Evolutionary conservation across 2,797 vertebrate species (phyloP).

Genomic region (Falco biarmicus): DNA sequence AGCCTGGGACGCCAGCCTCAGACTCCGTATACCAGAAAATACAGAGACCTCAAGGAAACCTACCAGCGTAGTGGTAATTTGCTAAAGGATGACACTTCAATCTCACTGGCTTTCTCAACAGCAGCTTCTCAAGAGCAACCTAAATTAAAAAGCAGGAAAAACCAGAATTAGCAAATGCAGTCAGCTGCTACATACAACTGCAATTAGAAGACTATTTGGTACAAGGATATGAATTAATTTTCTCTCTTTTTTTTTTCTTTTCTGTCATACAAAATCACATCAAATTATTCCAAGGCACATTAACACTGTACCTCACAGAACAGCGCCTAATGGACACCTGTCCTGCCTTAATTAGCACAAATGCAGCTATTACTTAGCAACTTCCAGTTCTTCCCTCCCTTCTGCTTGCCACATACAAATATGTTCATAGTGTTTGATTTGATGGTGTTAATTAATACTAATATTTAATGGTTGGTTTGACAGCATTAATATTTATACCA

Average conservation of each 20-base stretch:
- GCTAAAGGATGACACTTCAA: conserved; percentile 80
- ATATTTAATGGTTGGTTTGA: conserved; percentile 11
- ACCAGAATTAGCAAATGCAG: conserved; percentile 28
- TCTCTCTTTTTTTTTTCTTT: neutral
- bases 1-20: neutral
- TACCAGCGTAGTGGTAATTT: conserved; percentile 89
- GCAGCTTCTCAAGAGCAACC: conserved; percentile 85
- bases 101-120: conserved; percentile 79
- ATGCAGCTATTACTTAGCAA: neutral
- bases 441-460: conserved; percentile 13
- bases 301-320: neutral
- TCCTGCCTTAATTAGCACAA: conserved; percentile 22
- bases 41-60: neutral
- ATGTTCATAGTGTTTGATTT: neutral
- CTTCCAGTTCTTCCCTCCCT: neutral
- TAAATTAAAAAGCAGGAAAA: conserved; percentile 58
- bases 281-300: neutral
- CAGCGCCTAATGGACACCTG: neutral
- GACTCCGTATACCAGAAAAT: neutral
- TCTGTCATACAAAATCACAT: neutral
- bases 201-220: neutral
- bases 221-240: neutral
- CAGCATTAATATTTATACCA: neutral
- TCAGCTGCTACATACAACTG: neutral
- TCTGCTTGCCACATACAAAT: neutral